Evolutionary conservation across 2,888 invertebrate species (phyloP).

Genomic region (Parasteatoda lunata): DNA sequence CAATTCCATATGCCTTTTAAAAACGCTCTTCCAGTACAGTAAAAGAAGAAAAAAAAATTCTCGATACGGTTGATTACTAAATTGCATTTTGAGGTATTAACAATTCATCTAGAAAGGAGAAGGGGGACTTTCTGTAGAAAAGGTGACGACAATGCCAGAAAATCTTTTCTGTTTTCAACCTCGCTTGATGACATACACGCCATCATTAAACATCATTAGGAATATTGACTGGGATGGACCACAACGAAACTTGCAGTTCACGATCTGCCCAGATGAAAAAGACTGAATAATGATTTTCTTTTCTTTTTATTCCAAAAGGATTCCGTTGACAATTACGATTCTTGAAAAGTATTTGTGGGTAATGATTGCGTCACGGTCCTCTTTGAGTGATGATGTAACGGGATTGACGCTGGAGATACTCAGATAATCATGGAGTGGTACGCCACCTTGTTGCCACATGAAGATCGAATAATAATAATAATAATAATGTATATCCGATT

Average conservation of each 20-base stretch:
- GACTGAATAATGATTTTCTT: constrained; percentile 22
- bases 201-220: constrained; percentile 65
- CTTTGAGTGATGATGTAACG: constrained; percentile 54
- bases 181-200: constrained; percentile 58
- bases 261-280: constrained; percentile 58
- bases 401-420: constrained; percentile 9
- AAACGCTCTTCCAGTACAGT: too few relatives aligned
- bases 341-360: constrained; percentile 55
- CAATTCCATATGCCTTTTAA: too few relatives aligned
- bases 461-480: constrained; percentile 36
- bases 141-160: constrained; percentile 27
- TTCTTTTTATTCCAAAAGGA: constrained; percentile 27
- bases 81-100: constrained; percentile 10
- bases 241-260: constrained; percentile 61
- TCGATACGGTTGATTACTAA: constrained; percentile 55
- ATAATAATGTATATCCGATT: neutral
- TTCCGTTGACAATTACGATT: constrained; percentile 61
- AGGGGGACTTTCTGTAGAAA: constrained; percentile 43
- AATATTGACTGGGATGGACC: constrained; percentile 64
- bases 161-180: constrained; percentile 24
- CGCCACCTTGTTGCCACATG: constrained; percentile 18
- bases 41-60: neutral
- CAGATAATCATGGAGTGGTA: constrained; percentile 20
- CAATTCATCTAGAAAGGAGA: constrained; percentile 37
- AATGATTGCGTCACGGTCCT: constrained; percentile 63